phyloP scores from a whole-genome alignment of 2,797 vertebrate genomes.

The Cryptoprocta ferox region DNA sequence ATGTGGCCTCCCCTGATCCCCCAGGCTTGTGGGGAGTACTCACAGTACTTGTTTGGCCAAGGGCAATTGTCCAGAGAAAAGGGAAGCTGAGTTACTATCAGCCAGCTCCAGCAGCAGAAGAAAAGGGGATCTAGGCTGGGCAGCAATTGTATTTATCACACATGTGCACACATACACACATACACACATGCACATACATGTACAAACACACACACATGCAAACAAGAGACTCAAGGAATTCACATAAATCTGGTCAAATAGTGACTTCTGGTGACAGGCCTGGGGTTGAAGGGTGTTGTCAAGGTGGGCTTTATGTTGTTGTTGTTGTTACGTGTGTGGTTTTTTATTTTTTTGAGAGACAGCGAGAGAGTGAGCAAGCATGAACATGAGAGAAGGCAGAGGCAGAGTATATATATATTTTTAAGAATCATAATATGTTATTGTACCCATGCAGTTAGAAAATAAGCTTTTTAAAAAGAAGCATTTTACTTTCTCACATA shows the following conservation, averaged over 20 bases:
- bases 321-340: no score
- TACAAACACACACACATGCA: neutral
- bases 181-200: neutral
- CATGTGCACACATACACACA: neutral
- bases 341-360: no score
- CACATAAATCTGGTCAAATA: neutral
- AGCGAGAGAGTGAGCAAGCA: no score
- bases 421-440: neutral
- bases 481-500: neutral
- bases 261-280: neutral
- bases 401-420: neutral
- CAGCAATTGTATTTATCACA: neutral
- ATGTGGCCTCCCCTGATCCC: neutral
- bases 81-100: neutral
- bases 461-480: neutral
- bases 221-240: neutral
- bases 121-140: neutral
- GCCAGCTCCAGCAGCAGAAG: neutral
- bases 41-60: neutral
- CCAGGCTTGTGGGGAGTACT: neutral
- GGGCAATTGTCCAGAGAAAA: neutral
- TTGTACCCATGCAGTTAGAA: constrained; percentile 3
- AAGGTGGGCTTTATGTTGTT: neutral
- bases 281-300: neutral
- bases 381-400: no score